phyloP scores from a whole-genome alignment of 2,888 invertebrate species.

The Hartigia nigra region DNA sequence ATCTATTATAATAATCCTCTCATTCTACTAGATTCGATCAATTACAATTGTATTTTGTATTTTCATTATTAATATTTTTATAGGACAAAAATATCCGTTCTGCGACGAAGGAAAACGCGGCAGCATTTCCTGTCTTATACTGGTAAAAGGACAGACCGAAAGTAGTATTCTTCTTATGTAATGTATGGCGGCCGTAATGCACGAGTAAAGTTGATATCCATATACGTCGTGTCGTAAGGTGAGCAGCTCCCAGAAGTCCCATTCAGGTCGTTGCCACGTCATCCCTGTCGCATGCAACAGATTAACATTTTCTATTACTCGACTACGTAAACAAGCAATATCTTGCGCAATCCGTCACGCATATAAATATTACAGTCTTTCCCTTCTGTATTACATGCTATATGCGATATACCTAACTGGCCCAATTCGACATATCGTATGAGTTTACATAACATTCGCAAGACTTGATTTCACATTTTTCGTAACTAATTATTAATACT shows the following conservation, averaged over 20 bases:
- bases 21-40: background rate
- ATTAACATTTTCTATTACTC: constrained; percentile 41
- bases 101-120: too few relatives aligned
- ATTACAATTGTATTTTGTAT: background rate
- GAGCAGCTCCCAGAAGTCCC: constrained; percentile 32
- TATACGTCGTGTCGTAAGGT: constrained; percentile 25
- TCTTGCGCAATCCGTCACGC: background rate
- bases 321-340: constrained; percentile 1
- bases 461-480: background rate
- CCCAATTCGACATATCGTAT: background rate
- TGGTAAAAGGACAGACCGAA: background rate
- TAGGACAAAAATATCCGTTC: too few relatives aligned
- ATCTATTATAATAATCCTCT: background rate
- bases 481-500: background rate
- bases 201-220: constrained; percentile 12
- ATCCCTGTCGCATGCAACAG: constrained; percentile 62
- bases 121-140: background rate
- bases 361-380: background rate
- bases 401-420: background rate
- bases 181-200: constrained; percentile 16
- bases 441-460: background rate
- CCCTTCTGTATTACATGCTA: background rate
- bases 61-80: too few relatives aligned
- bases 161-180: constrained; percentile 2
- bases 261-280: constrained; percentile 49